A percentile compares a stretch with the other conserved stretches of the same genome.
phyloP scores from a whole-genome alignment of 2,888 invertebrate genomes.

The Epistrophella euchroma region DNA sequence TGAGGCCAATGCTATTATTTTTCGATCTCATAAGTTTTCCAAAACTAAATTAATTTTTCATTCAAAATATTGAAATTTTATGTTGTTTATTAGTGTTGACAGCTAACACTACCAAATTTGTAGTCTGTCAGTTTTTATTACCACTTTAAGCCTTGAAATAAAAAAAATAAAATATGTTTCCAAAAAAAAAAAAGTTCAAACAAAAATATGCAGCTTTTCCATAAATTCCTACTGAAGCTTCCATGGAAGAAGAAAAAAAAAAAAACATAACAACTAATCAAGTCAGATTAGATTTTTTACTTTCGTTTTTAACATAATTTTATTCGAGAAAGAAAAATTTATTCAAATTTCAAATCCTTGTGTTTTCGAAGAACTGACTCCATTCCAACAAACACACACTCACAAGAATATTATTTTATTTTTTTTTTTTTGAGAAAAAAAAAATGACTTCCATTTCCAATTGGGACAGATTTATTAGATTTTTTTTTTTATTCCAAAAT shows the following conservation, averaged over 20 bases:
- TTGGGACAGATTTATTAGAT: conserved; percentile 62
- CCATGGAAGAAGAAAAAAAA: not conserved
- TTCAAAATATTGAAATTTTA: not conserved
- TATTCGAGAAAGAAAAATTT: not conserved
- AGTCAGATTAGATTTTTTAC: conserved; percentile 41
- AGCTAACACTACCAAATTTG: conserved; percentile 18
- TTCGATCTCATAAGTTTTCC: not conserved
- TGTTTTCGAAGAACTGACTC: conserved; percentile 16
- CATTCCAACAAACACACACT: conserved; percentile 26
- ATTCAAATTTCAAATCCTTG: not conserved
- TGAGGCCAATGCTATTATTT: conserved; percentile 1
- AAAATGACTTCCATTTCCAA: conserved; percentile 51
- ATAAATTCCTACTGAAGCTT: not conserved
- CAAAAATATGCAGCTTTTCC: not conserved
- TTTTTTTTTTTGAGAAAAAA: not conserved
- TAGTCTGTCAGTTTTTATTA: conserved; percentile 21
- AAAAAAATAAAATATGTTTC: not conserved
- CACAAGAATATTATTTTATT: conserved; percentile 7
- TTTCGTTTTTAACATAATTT: not conserved
- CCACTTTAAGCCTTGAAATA: not conserved
- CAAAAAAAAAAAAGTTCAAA: conserved; percentile 23
- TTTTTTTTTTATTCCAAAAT: conserved; percentile 48
- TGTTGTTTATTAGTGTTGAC: conserved; percentile 26
- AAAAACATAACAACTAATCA: conserved; percentile 45
- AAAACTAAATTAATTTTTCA: not conserved